Base-by-base conservation (phyloP, 2,888 invertebrate species). In the Smittia aterrima region DNA sequence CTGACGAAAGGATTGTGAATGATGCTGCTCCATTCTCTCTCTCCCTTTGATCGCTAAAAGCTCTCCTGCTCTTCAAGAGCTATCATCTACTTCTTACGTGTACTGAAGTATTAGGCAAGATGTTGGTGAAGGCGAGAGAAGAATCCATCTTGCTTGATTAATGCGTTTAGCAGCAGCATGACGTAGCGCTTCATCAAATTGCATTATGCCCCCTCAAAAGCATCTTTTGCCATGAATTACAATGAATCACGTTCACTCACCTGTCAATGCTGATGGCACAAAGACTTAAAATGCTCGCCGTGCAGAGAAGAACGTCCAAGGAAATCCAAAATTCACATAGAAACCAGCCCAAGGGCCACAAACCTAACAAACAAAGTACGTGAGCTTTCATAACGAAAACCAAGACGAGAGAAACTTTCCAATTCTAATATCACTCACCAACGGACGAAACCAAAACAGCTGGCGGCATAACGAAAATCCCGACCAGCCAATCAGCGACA, bases 391-490 rank as follows among this genome's bases (percentile, higher is more conserved):
- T 16, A 47, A 11, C 16, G 16, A 47, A 47, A n/a, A n/a, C 11
- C 47, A 47, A 47, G n/a, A 9, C 32, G 9, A 32, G 4, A 32
- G 32, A 32, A 32, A 32, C 24, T 58, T 58, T 58, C 16, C 58
- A 22, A 22, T 58, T 58, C 16, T 18, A 22, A 22, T 58, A 25
- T 16, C 20, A 72, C 38, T 90, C 83, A 87, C 95, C 93, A 83
- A 89, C 89, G 9, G 40, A 40, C 83, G 93, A 90, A 75, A 92
- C 87, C 75, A 93, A 91, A 47, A 96, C 93, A n/a, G 96, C 95
- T 66, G 95, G 95, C 1, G 97, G 97, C 91, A 98, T 92, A 0
- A 98, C 96, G 78, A 94, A 92, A 20, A 95, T 89, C 1, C 96
- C 98, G 0, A 98, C 95, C 77, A 96, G 82, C 84, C 96, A 88